Evolutionary conservation across 2,888 invertebrate species (phyloP).

Genomic region (Tuta absoluta): DNA sequence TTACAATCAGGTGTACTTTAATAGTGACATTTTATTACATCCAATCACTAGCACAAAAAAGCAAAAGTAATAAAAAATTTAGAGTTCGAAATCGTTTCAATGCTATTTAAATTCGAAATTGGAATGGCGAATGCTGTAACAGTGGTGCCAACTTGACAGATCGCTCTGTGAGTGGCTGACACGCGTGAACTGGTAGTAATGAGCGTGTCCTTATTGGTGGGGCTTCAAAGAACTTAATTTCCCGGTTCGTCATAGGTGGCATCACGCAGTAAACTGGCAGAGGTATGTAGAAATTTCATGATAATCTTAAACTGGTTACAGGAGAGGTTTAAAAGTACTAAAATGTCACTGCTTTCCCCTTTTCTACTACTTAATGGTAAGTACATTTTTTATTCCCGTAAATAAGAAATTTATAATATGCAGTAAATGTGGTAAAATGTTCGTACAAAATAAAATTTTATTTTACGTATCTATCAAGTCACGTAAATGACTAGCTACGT

Average conservation of each 20-base stretch:
- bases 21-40: slow-evolving; percentile 12
- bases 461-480: no score
- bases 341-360: no score
- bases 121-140: slow-evolving; percentile 43
- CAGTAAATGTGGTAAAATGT: no score
- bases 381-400: no score
- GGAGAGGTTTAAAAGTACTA: no score
- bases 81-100: slow-evolving; percentile 43
- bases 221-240: slow-evolving; percentile 25
- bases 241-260: not conserved
- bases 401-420: no score
- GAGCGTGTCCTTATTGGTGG: slow-evolving; percentile 53
- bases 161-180: slow-evolving; percentile 37
- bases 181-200: slow-evolving; percentile 55
- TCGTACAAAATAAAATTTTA: no score
- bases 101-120: slow-evolving; percentile 42
- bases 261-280: not conserved
- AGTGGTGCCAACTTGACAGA: slow-evolving; percentile 54
- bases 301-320: no score
- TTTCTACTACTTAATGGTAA: no score
- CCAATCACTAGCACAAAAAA: slow-evolving; percentile 30
- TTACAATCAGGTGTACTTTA: no score
- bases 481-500: no score
- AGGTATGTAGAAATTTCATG: no score
- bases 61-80: slow-evolving; percentile 21